Evolutionary conservation across 2,113 vertebrate species (phyloP).

Genomic region (Ornithorhynchus anatinus): DNA sequence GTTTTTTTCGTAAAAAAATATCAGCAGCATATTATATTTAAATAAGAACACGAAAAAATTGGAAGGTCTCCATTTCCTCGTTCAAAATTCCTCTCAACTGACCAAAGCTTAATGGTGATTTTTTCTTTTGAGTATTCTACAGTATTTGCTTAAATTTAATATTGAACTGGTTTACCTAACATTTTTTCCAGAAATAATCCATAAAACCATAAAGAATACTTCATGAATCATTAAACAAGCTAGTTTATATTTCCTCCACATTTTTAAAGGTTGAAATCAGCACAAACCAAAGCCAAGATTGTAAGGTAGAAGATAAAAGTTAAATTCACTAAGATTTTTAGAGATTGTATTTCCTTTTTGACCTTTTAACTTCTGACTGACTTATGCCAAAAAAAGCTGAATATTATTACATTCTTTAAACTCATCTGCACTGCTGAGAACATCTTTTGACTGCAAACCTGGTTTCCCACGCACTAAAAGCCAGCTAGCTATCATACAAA

Average conservation of each 20-base stretch:
- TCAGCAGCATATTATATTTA: too few relatives aligned
- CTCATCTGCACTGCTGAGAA: background rate
- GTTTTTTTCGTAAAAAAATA: too few relatives aligned
- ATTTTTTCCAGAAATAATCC: conserved; percentile 12
- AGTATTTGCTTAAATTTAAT: too few relatives aligned
- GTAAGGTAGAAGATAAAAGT: background rate
- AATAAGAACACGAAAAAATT: too few relatives aligned
- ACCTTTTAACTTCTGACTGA: conserved; percentile 6
- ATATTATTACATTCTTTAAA: background rate
- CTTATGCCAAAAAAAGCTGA: background rate
- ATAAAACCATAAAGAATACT: background rate
- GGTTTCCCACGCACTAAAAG: conserved; percentile 19
- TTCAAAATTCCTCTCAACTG: too few relatives aligned
- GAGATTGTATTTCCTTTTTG: background rate
- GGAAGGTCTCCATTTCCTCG: too few relatives aligned
- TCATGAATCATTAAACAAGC: background rate
- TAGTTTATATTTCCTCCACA: background rate
- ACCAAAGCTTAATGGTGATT: too few relatives aligned
- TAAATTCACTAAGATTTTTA: background rate
- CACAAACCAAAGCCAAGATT: conserved; percentile 11
- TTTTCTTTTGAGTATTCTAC: too few relatives aligned
- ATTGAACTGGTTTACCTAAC: too few relatives aligned
- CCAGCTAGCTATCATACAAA: background rate
- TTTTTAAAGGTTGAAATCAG: conserved; percentile 4
- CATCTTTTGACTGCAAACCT: background rate